Evolutionary conservation across 2,888 invertebrate species (phyloP), one percentile per base, ranked within the genome.

Genomic region (Chloromyia formosa): DNA sequence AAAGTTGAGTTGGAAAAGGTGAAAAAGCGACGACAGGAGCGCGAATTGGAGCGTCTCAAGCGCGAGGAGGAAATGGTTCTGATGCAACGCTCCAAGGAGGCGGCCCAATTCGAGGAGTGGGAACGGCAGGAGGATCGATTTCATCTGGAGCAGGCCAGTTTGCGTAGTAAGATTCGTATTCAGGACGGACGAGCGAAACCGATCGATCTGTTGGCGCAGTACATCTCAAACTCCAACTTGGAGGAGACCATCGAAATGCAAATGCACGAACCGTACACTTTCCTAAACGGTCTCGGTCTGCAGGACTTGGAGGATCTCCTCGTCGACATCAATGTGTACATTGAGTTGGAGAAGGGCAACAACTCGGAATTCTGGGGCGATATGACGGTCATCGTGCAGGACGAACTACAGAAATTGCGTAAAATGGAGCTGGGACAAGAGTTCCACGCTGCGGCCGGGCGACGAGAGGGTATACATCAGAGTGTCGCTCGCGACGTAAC

Each of bases 191-290:
- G 98, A 81, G 98, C 98, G 0, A 99, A 99, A 83, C 98, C 99
- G 0, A 99, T 99, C 78, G 99, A 99, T 88, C 88, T 98, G 77
- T 87, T 99, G 74, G 98, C 98, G 0, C 95, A 98, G 87, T 99
- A 98, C 82, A 95, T 98, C 74, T 94, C 94, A 82, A 93, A 94
- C 0, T 94, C 96, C 81, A 94, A 94, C 80, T 90, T 93, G 78
- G 94, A 94, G 71, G 94, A 97, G 80, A 94, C 96, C 0, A 92
- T 98, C 23, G 98, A 98, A 87, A 96, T 99, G 95, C 96, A 98
- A 86, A 96, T 99, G 95, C 96, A 97, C 82, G 98, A 99, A 84
- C 98, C 99, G 0, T 97, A 98, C 83, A 94, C 94, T 0, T 97
- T 97, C 83, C 88, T 99, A 0, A 94, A 96, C 82, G 97, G 98